A percentile compares a stretch with the other conserved stretches of the same genome.
Conservation (phyloP, 2,888 invertebrate genomes). For the Thymelicus lineola region DNA sequence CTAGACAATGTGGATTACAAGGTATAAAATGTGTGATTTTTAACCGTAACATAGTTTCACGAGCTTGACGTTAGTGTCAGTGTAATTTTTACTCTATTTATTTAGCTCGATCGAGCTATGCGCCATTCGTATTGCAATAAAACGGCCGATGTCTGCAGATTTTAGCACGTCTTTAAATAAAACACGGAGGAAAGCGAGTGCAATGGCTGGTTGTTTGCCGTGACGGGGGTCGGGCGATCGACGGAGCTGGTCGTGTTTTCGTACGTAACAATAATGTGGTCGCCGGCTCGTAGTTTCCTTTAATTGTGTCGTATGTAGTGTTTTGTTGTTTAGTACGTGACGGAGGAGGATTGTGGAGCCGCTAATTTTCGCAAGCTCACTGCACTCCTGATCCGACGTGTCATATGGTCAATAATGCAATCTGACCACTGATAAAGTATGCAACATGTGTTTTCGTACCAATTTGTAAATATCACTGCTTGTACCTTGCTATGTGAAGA, state of each 20-base stretch:
- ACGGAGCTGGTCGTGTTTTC: constrained; percentile 54
- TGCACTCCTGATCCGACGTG: constrained; percentile 45
- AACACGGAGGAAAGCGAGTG: constrained; percentile 58
- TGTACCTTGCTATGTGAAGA: constrained; percentile 21
- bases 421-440: constrained; percentile 62
- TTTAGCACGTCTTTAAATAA: constrained; percentile 68
- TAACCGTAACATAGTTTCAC: constrained; percentile 57
- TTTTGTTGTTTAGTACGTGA: constrained; percentile 60
- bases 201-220: constrained; percentile 56
- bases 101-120: constrained; percentile 79
- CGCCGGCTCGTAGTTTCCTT: constrained; percentile 71
- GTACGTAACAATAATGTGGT: constrained; percentile 51
- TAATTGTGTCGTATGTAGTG: constrained; percentile 57
- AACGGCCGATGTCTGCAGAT: constrained; percentile 69
- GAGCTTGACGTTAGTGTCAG: constrained; percentile 77
- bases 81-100: constrained; percentile 80
- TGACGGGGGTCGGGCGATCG: constrained; percentile 46
- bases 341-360: constrained; percentile 50
- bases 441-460: constrained; percentile 66
- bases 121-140: constrained; percentile 81
- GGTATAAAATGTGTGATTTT: constrained; percentile 61
- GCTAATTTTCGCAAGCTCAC: constrained; percentile 45
- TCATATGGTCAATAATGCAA: constrained; percentile 51
- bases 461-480: constrained; percentile 60
- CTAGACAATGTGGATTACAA: constrained; percentile 59